Conservation (phyloP, 2,113 vertebrate genomes). For the Stercorarius parasiticus region DNA sequence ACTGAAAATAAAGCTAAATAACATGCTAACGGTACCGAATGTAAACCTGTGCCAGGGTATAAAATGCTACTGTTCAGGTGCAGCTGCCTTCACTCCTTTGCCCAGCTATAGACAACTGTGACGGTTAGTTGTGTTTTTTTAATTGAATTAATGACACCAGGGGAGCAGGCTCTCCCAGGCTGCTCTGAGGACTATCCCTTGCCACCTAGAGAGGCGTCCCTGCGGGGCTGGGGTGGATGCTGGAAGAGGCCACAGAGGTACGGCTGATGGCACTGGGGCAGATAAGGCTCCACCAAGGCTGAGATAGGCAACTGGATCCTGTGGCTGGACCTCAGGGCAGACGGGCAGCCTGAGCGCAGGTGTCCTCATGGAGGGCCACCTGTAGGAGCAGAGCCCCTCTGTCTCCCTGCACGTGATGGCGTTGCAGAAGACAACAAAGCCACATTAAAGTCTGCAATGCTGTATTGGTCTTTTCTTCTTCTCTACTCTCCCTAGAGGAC, state of each 20-base stretch:
- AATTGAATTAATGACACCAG: not conserved
- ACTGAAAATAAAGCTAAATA: not conserved
- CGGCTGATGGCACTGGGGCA: not conserved
- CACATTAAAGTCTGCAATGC: not conserved
- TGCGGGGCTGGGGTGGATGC: not conserved
- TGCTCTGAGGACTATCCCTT: not conserved
- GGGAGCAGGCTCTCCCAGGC: not conserved
- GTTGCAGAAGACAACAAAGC: not conserved
- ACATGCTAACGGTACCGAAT: not conserved
- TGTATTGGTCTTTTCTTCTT: not conserved
- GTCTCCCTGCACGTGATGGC: accelerated
- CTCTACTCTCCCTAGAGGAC: conserved; percentile 7
- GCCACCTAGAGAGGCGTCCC: not conserved
- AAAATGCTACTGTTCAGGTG: not conserved
- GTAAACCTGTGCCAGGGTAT: not conserved
- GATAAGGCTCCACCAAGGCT: not conserved
- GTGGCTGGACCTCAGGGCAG: not conserved
- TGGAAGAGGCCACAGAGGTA: not conserved
- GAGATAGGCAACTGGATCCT: not conserved
- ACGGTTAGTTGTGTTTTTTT: not conserved
- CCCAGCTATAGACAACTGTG: not conserved
- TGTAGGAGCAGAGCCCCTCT: accelerated
- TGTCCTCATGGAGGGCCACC: not conserved
- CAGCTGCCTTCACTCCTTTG: not conserved
- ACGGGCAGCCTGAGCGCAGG: not conserved